Conservation (phyloP, 1,140 invertebrate genomes). For the Helicoverpa zea region DNA sequence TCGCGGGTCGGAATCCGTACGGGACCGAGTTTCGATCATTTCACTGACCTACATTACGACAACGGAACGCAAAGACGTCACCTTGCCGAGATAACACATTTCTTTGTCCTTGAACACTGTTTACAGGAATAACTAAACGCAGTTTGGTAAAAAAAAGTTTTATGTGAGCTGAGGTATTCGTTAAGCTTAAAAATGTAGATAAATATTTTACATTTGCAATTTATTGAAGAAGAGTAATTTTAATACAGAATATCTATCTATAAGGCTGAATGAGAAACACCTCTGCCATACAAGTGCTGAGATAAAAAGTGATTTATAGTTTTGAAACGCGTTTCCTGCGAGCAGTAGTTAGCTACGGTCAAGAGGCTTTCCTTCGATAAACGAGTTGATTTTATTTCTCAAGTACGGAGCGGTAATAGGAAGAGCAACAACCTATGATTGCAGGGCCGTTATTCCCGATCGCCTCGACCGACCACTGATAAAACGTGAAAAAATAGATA, state of each 20-base stretch:
- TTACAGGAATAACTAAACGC: not conserved
- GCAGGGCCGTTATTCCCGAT: conserved; percentile 83
- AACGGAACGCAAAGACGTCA: conserved; percentile 65
- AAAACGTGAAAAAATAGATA: conserved; percentile 68
- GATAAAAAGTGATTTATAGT: conserved; percentile 48
- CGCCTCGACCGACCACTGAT: conserved; percentile 73
- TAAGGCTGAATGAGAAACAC: conserved; percentile 13
- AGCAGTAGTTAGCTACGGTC: conserved; percentile 26
- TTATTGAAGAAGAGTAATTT: not conserved
- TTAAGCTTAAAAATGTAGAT: not conserved
- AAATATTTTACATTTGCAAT: not conserved
- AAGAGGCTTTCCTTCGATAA: conserved; percentile 65
- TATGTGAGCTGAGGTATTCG: not conserved
- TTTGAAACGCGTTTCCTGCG: conserved; percentile 41
- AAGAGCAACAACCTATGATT: conserved; percentile 86
- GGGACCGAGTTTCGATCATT: conserved; percentile 83
- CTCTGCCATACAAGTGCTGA: conserved; percentile 26
- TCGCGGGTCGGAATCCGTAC: conserved; percentile 78
- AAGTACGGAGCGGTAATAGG: conserved; percentile 67
- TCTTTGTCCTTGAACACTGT: conserved; percentile 43
- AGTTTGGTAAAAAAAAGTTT: not conserved
- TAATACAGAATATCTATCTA: not conserved
- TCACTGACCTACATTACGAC: conserved; percentile 83
- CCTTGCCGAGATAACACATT: conserved; percentile 40
- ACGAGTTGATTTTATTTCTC: conserved; percentile 72